These are phyloP conservation scores for Muschampia plurimacula DNA, from an alignment of 2,888 invertebrate genomes.

Conservation along the genomic window DNA sequence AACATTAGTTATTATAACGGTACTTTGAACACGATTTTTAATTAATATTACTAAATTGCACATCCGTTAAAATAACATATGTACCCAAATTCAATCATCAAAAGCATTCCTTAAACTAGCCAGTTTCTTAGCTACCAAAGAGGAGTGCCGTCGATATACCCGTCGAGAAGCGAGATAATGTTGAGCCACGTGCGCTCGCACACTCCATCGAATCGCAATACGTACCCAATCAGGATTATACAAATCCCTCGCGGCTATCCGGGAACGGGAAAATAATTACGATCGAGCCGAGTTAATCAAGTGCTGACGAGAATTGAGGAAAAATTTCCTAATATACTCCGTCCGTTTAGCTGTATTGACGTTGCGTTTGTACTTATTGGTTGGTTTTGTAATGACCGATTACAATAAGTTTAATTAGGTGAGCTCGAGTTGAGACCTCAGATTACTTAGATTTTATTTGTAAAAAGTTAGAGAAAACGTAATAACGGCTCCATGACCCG, in stretches of 20 bases:
- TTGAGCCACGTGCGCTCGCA: slow-evolving; percentile 72
- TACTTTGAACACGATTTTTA: neutral
- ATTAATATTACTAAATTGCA: neutral
- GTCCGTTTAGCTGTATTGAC: slow-evolving; percentile 26
- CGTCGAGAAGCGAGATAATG: slow-evolving; percentile 61
- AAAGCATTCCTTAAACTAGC: slow-evolving; percentile 6
- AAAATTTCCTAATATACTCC: slow-evolving; percentile 60
- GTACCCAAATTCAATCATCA: slow-evolving; percentile 8
- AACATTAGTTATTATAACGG: no score
- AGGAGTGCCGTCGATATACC: slow-evolving; percentile 1
- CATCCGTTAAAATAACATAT: neutral
- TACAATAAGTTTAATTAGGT: slow-evolving; percentile 3
- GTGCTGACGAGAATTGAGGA: slow-evolving; percentile 70
- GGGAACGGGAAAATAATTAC: slow-evolving; percentile 77
- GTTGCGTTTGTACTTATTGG: slow-evolving; percentile 11
- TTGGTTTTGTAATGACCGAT: neutral
- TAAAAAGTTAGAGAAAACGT: no score
- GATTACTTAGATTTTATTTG: neutral
- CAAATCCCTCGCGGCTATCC: slow-evolving; percentile 74
- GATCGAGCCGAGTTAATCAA: slow-evolving; percentile 76
- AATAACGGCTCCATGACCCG: no score
- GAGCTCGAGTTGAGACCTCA: neutral
- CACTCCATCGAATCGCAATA: slow-evolving; percentile 83
- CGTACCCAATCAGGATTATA: slow-evolving; percentile 84
- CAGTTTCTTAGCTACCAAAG: slow-evolving; percentile 10